phyloP scores from a whole-genome alignment of 1,140 invertebrate genomes.

The Pinna nobilis region DNA sequence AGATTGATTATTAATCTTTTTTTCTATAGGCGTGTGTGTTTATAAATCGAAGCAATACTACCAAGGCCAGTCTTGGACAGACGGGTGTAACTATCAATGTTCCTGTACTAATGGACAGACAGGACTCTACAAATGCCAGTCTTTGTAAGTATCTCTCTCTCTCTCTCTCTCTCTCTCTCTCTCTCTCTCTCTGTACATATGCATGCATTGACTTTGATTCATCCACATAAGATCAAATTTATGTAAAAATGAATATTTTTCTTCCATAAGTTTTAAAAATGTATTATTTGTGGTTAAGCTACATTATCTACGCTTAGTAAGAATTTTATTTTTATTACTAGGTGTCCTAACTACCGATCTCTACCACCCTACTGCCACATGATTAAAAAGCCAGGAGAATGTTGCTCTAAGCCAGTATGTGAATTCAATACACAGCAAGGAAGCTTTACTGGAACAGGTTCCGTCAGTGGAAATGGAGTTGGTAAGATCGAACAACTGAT shows the following conservation, averaged over 20 bases:
- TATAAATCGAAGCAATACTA: slow-evolving; percentile 53
- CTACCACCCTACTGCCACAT: slow-evolving; percentile 53
- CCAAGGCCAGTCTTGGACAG: slow-evolving; percentile 54
- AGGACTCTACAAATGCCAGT: slow-evolving; percentile 51
- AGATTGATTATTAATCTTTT: background rate
- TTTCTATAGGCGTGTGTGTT: slow-evolving; percentile 50
- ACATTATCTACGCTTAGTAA: no score
- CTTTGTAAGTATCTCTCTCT: slow-evolving; percentile 45
- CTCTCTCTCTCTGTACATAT: no score
- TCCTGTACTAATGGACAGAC: slow-evolving; percentile 44
- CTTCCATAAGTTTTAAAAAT: no score
- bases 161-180: no score
- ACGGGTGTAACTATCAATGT: slow-evolving; percentile 55
- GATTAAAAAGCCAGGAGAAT: slow-evolving; percentile 48
- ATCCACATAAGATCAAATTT: background rate
- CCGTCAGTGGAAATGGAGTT: slow-evolving; percentile 49
- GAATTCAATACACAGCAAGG: slow-evolving; percentile 56
- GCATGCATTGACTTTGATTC: no score
- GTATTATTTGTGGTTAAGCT: no score
- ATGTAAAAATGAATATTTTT: no score
- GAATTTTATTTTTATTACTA: slow-evolving; percentile 27
- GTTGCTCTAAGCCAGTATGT: slow-evolving; percentile 53
- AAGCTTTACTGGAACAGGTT: slow-evolving; percentile 50
- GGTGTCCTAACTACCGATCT: slow-evolving; percentile 48
- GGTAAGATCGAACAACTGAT: slow-evolving; percentile 34